These are phyloP conservation scores for Kuschelorhynchus macadamiae DNA, from an alignment of 2,888 invertebrate species.

Conservation along the genomic window DNA sequence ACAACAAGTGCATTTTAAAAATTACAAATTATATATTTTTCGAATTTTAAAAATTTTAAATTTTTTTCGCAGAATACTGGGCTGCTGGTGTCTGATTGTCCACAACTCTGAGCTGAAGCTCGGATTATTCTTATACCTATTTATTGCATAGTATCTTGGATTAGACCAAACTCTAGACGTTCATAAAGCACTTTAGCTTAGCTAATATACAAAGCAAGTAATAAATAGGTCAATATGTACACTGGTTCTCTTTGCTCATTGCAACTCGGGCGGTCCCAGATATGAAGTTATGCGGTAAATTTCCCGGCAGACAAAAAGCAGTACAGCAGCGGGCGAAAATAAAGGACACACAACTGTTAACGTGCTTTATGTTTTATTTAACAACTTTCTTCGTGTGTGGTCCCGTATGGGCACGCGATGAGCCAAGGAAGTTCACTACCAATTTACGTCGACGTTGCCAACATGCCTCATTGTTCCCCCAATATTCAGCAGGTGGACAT, in stretches of 20 bases:
- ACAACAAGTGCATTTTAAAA: too few species aligned
- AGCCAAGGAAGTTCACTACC: slow-evolving; percentile 58
- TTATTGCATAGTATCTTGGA: too few species aligned
- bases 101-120: too few species aligned
- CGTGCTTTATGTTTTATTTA: slow-evolving; percentile 70
- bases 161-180: too few species aligned
- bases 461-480: slow-evolving; percentile 1
- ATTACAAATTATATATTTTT: too few species aligned
- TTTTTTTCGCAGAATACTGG: too few species aligned
- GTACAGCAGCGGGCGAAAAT: slow-evolving; percentile 58
- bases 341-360: slow-evolving; percentile 64
- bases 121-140: too few species aligned
- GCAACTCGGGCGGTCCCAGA: slow-evolving; percentile 41
- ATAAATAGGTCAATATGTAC: background rate
- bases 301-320: slow-evolving; percentile 47
- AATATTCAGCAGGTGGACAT: too few species aligned
- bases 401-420: slow-evolving; percentile 67
- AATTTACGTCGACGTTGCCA: slow-evolving; percentile 28
- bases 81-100: too few species aligned
- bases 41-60: too few species aligned
- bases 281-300: slow-evolving; percentile 43
- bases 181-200: too few species aligned
- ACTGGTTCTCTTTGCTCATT: background rate
- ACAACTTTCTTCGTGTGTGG: slow-evolving; percentile 68
- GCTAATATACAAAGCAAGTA: too few species aligned